Evolutionary conservation across 2,113 vertebrate genomes (phyloP), one percentile per base, ranked within the genome.

Genomic region (Circaetus gallicus): DNA sequence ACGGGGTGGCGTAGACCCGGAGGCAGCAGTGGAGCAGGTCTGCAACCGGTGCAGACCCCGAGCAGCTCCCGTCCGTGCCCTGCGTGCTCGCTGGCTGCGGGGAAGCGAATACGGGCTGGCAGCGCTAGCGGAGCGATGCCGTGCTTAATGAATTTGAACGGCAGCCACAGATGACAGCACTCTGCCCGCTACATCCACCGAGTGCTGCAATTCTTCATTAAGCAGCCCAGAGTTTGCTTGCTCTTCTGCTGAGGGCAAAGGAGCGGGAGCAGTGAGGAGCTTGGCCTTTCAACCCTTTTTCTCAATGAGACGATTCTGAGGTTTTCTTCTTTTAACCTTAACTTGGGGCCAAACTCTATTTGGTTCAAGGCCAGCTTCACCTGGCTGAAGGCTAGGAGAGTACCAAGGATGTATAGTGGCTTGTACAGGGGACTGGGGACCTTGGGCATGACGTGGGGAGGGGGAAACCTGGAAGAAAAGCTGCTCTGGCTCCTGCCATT

Each of bases 371-470:
- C 11, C 6, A 7, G 47, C 55, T 38, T 11, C 32, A 15, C 31
- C 17, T 53, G 74, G 38, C 45, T n/a, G 74, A 73, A 36, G 43
- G 26, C 50, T 42, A 29, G 76, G 69, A 43, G 50, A 36, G 50
- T 4, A 12, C 59, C 47, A 7, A 56, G 71, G 71, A 22, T 11
- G 1, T 14, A 5, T 11, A 5, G 17, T 14, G 43, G 32, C 52
- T 73, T 36, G 24, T 19, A 6, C 14, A 3, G 74, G 45, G 47
- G 38, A 5, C 45, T 36, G 43, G 50, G 58, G 42, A 31, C 55
- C 22, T 21, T 5, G 13, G 53, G 28, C 15, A 16, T 0, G 7
- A 7, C 4, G 4, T 2, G 1, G 65, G 55, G 25, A n/a, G 6
- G 32, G 53, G 34, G 13, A 13, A n/a, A 34, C 9, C 47, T 38